Percentiles rank a stretch among this genome's conserved stretches.
Evolutionary conservation across 2,888 invertebrate species (phyloP).

Genomic region (Calameuta idolon): DNA sequence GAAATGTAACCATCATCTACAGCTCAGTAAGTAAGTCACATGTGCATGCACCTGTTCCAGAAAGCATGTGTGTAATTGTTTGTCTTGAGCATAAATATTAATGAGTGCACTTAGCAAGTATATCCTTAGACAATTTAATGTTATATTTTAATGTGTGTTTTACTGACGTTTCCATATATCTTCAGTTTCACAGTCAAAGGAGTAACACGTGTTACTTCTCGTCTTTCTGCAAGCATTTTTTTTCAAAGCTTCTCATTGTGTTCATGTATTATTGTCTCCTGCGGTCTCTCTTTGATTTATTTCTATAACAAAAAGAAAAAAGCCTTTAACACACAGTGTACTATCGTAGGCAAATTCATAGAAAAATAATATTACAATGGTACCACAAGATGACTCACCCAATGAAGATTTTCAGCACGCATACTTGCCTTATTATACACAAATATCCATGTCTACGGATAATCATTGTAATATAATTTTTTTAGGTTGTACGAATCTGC

Average conservation of each 20-base stretch:
- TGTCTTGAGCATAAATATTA: not conserved
- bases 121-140: not conserved
- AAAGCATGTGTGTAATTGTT: not conserved
- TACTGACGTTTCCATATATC: not conserved
- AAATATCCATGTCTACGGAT: not conserved
- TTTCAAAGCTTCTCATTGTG: not conserved
- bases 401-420: not conserved
- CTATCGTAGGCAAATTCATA: not conserved
- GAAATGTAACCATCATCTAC: constrained; percentile 66
- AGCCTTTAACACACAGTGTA: not conserved
- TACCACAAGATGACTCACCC: not conserved
- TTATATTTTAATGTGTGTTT: not conserved
- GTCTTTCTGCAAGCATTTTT: not conserved
- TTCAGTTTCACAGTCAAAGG: not conserved
- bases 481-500: constrained; percentile 41
- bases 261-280: not conserved
- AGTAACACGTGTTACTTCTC: not conserved
- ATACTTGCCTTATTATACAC: not conserved
- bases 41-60: constrained; percentile 41
- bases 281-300: not conserved
- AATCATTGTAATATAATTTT: not conserved
- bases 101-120: not conserved
- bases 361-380: not conserved
- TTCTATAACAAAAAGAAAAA: not conserved
- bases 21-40: constrained; percentile 62